Conservation (phyloP, 2,113 vertebrate genomes). For the Brachyhypopomus gauderio region DNA sequence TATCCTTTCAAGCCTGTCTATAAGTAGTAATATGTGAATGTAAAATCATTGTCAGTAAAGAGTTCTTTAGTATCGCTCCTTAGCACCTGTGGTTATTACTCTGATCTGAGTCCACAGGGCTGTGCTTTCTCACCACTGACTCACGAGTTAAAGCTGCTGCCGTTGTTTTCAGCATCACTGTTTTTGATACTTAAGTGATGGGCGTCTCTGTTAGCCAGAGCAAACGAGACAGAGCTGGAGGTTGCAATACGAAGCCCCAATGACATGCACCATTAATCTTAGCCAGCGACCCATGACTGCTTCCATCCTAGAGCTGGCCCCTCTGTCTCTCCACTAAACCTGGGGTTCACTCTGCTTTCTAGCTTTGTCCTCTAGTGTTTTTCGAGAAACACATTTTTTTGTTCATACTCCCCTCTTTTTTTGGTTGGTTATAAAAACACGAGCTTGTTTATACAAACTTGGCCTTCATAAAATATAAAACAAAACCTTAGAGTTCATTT, state of each 20-base stretch:
- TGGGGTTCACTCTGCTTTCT: constrained; percentile 2
- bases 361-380: background rate
- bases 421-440: too few species aligned
- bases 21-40: background rate
- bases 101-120: background rate
- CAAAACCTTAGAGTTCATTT: background rate
- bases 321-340: constrained; percentile 29
- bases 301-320: constrained; percentile 48
- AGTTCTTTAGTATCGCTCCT: background rate
- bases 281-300: constrained; percentile 53
- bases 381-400: constrained; percentile 15
- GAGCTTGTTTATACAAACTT: constrained; percentile 15
- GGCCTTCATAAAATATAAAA: constrained; percentile 14
- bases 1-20: too few species aligned
- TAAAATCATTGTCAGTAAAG: background rate
- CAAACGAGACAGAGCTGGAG: constrained; percentile 50
- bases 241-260: constrained; percentile 55
- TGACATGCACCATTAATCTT: constrained; percentile 67
- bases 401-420: too few species aligned
- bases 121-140: constrained; percentile 6
- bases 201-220: constrained; percentile 41
- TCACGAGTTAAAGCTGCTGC: constrained; percentile 30
- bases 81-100: background rate
- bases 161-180: constrained; percentile 40
- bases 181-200: constrained; percentile 44